Conservation (phyloP, 2,113 vertebrate genomes). For the Cettia cetti region DNA sequence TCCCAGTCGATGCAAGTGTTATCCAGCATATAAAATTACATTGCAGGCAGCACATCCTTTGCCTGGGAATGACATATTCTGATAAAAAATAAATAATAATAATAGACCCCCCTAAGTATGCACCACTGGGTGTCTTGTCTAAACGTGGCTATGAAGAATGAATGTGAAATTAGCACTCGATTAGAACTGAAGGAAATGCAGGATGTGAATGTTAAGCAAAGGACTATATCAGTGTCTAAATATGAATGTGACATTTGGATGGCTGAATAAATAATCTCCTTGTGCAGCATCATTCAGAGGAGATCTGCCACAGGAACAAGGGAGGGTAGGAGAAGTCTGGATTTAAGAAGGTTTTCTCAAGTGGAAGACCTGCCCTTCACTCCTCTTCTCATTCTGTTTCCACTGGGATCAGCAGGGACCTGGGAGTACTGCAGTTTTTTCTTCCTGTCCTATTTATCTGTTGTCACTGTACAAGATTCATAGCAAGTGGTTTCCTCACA, state of each 20-base stretch:
- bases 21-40: slow-evolving; percentile 65
- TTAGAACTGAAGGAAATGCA: slow-evolving; percentile 48
- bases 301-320: background rate
- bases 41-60: slow-evolving; percentile 50
- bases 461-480: background rate
- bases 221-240: background rate
- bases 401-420: background rate
- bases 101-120: background rate
- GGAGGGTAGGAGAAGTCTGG: background rate
- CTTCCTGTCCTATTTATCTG: background rate
- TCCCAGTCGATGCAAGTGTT: slow-evolving; percentile 26
- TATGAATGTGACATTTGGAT: slow-evolving; percentile 22
- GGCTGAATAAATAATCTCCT: background rate
- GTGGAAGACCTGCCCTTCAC: background rate
- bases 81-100: slow-evolving; percentile 56
- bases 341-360: background rate
- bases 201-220: slow-evolving; percentile 22
- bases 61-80: slow-evolving; percentile 42
- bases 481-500: background rate
- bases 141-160: slow-evolving; percentile 56
- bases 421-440: background rate
- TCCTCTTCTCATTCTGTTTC: background rate
- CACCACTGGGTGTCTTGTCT: slow-evolving; percentile 34
- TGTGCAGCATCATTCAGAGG: background rate
- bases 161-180: slow-evolving; percentile 59